A percentile compares a stretch with the other conserved stretches of the same genome.
Evolutionary conservation across 2,113 vertebrate genomes (phyloP).

Genomic region (Maccullochella peelii): DNA sequence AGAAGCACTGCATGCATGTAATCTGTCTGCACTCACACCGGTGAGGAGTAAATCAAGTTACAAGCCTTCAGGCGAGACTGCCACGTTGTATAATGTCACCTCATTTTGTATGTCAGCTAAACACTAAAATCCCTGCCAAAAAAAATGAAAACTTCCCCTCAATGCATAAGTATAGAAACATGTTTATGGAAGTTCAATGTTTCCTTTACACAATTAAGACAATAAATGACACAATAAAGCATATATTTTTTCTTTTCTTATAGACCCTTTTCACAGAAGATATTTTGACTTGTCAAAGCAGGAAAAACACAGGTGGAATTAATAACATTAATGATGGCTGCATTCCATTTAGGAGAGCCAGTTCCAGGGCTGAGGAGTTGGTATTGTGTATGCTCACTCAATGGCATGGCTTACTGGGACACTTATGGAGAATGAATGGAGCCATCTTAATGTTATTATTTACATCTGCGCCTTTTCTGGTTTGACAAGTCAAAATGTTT

Average conservation of each 20-base stretch:
- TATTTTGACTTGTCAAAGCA: too few relatives aligned
- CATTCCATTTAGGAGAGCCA: too few relatives aligned
- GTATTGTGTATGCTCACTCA: too few relatives aligned
- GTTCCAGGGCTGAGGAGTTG: too few relatives aligned
- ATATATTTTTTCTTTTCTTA: not conserved
- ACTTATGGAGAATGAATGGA: too few relatives aligned
- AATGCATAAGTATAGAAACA: not conserved
- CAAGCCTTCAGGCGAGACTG: conserved; percentile 9
- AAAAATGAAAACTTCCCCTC: not conserved
- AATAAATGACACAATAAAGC: not conserved
- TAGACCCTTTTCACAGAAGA: too few relatives aligned
- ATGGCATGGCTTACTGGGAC: too few relatives aligned
- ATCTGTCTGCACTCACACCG: conserved; percentile 26
- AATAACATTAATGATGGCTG: too few relatives aligned
- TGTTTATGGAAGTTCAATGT: not conserved
- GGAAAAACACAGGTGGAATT: too few relatives aligned
- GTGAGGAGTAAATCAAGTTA: conserved; percentile 22
- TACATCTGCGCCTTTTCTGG: too few relatives aligned
- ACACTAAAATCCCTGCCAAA: not conserved
- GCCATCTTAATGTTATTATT: too few relatives aligned
- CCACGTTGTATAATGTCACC: not conserved
- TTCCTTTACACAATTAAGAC: not conserved
- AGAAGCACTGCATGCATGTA: not conserved
- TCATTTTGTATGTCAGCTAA: not conserved
- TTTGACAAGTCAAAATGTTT: too few relatives aligned